Percentiles rank a stretch among this genome's conserved stretches.
These are phyloP conservation scores for Actinernus sp. DNA, from an alignment of 92 coral and sea anemone species.

Conservation along the genomic window DNA sequence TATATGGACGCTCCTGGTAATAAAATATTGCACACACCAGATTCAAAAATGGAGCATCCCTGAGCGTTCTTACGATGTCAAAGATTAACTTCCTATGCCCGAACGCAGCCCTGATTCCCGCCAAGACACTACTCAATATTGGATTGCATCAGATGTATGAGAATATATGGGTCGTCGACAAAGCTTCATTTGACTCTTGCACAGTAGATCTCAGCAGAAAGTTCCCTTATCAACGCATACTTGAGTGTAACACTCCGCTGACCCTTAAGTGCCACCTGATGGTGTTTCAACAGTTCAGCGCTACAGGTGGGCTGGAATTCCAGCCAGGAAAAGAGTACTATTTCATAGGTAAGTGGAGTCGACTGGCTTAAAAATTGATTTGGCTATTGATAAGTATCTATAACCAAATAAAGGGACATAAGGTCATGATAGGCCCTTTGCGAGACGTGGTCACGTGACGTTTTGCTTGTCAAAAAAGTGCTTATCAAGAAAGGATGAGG, in stretches of 20 bases:
- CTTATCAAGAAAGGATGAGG: too few species aligned
- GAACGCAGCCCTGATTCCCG: slow-evolving; percentile 68
- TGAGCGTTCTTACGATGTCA: slow-evolving; percentile 26
- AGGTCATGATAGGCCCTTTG: too few species aligned
- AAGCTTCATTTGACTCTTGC: slow-evolving; percentile 67
- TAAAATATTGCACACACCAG: too few species aligned
- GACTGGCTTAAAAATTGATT: neutral
- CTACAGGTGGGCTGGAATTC: slow-evolving; percentile 66
- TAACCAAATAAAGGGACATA: too few species aligned
- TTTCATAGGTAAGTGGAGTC: slow-evolving; percentile 58
- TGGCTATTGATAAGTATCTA: too few species aligned
- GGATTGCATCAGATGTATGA: slow-evolving; percentile 67
- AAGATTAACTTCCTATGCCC: slow-evolving; percentile 76
- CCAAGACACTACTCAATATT: slow-evolving; percentile 38
- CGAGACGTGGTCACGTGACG: too few species aligned
- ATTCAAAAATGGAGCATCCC: slow-evolving; percentile 12
- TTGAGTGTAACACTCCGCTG: slow-evolving; percentile 56
- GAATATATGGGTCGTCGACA: slow-evolving; percentile 80
- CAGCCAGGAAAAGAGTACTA: slow-evolving; percentile 68
- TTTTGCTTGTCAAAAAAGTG: too few species aligned
- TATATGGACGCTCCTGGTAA: too few species aligned
- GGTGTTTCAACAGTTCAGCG: slow-evolving; percentile 69
- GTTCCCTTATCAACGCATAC: slow-evolving; percentile 15
- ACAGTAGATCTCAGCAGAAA: slow-evolving; percentile 30
- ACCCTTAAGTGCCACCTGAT: slow-evolving; percentile 42